phyloP scores from a whole-genome alignment of 2,113 vertebrate species.

The Coracopsis vasa region DNA sequence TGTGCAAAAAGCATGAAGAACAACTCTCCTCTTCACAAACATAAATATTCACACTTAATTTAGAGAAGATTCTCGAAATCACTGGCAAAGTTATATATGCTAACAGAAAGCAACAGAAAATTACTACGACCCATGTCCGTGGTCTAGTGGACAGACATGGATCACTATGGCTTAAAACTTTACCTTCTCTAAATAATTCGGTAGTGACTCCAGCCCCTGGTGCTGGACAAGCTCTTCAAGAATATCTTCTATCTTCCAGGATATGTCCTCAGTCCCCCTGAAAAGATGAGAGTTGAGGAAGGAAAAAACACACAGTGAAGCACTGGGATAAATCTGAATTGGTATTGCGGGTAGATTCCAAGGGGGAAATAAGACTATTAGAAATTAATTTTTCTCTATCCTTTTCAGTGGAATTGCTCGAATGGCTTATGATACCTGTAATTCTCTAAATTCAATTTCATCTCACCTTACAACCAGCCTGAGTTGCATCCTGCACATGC shows the following conservation, averaged over 20 bases:
- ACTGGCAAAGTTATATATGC: background rate
- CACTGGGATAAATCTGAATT: background rate
- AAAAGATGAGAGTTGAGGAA: background rate
- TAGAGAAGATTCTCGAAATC: background rate
- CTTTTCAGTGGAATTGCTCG: background rate
- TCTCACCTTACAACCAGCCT: background rate
- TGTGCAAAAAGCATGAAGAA: background rate
- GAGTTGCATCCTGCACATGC: background rate
- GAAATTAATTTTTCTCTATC: background rate
- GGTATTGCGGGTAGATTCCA: background rate
- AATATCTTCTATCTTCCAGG: constrained; percentile 37
- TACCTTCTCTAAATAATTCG: constrained; percentile 70
- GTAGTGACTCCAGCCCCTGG: constrained; percentile 22
- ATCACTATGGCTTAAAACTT: background rate
- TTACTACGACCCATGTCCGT: accelerated
- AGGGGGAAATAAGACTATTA: accelerated
- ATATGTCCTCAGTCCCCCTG: constrained; percentile 49
- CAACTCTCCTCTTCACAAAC: background rate
- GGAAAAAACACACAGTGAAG: background rate
- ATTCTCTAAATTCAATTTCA: background rate
- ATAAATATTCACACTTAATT: background rate
- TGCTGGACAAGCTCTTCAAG: constrained; percentile 64
- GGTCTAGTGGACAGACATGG: background rate
- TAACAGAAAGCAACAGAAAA: background rate
- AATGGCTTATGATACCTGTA: background rate